Conservation (phyloP, 1,140 invertebrate genomes). For the Anoplophora glabripennis region DNA sequence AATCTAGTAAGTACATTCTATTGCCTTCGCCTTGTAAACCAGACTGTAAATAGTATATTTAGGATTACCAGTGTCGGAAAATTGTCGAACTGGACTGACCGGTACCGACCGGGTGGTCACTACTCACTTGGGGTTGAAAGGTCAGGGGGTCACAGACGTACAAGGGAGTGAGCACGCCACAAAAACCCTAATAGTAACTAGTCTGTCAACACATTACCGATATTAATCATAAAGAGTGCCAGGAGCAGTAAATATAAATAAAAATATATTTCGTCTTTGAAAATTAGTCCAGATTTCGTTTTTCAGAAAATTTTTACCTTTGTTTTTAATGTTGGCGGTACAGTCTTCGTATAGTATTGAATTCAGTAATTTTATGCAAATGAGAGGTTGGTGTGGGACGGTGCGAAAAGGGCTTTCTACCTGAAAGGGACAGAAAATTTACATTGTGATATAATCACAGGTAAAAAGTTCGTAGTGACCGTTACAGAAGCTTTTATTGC, state of each 20-base stretch:
- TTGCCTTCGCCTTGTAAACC: background rate
- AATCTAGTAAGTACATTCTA: background rate
- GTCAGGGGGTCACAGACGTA: constrained; percentile 37
- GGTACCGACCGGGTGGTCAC: constrained; percentile 24
- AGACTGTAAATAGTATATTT: background rate
- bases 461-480: constrained; percentile 13
- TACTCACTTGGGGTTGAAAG: constrained; percentile 37
- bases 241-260: background rate
- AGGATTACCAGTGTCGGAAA: constrained; percentile 27
- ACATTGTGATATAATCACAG: constrained; percentile 16
- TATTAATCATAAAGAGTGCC: constrained; percentile 46
- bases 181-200: constrained; percentile 48
- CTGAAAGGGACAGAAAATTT: constrained; percentile 34
- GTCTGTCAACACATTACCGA: constrained; percentile 49
- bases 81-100: constrained; percentile 33
- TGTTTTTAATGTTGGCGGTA: background rate
- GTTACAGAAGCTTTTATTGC: background rate
- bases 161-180: constrained; percentile 49
- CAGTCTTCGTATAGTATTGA: background rate
- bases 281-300: constrained; percentile 5
- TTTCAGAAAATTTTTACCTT: background rate
- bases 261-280: background rate
- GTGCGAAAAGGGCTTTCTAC: constrained; percentile 34
- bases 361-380: background rate
- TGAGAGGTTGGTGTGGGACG: constrained; percentile 21